A percentile compares a stretch with the other conserved stretches of the same genome.
These are phyloP conservation scores for Otus sunia DNA, from an alignment of 2,113 vertebrate species.

Conservation along the genomic window DNA sequence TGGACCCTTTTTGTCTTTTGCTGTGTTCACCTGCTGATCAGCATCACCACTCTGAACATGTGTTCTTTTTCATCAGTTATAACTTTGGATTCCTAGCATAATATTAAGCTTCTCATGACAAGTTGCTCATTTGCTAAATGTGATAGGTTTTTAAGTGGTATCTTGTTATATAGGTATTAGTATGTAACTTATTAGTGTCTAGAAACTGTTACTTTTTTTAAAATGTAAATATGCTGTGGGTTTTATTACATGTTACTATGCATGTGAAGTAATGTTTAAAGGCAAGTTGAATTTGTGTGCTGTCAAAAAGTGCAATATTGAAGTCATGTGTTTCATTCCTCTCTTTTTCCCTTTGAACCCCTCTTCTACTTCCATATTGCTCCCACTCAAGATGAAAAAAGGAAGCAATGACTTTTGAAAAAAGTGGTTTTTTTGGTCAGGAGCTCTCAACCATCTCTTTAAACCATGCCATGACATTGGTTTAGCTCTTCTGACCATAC, in stretches of 20 bases:
- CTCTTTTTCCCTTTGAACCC: rapidly evolving
- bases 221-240: not conserved
- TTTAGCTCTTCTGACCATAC: not conserved
- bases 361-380: not conserved
- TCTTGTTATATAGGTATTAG: not conserved
- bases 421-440: not conserved
- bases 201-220: not conserved
- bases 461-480: not conserved
- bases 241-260: not conserved
- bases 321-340: not conserved
- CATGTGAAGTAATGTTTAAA: not conserved
- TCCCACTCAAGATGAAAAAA: not conserved
- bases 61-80: not conserved
- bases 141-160: not conserved
- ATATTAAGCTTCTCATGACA: not conserved
- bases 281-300: not conserved
- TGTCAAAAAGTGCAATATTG: not conserved
- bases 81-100: not conserved
- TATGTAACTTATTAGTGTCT: not conserved
- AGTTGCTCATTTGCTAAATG: not conserved
- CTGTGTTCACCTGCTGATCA: not conserved
- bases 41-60: not conserved
- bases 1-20: not conserved
- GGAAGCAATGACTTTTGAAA: not conserved
- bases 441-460: not conserved